Conservation (phyloP, 2,113 vertebrate genomes). For the Todiramphus saurophagus region DNA sequence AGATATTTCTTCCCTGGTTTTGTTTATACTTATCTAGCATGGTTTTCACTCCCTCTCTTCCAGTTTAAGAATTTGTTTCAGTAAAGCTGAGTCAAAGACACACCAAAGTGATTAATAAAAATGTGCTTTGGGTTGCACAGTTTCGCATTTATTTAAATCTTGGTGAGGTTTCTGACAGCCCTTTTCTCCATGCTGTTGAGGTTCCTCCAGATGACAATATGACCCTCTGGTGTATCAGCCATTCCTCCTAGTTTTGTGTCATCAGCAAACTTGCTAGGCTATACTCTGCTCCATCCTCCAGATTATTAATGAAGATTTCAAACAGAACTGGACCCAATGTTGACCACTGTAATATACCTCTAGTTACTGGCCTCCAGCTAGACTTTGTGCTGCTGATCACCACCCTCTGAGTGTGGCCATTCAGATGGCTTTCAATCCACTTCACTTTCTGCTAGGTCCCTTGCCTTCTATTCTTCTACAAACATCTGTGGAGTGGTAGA, state of each 20-base stretch:
- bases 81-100: background rate
- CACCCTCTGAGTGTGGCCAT: background rate
- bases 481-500: background rate
- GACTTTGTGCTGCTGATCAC: background rate
- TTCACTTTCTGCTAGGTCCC: background rate
- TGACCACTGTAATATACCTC: too few species aligned
- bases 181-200: background rate
- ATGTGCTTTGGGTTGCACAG: background rate
- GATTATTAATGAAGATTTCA: background rate
- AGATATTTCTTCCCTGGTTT: background rate
- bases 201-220: background rate
- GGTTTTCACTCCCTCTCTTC: background rate
- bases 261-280: background rate
- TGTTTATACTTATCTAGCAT: background rate
- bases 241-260: background rate
- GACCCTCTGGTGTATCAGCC: background rate
- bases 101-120: background rate
- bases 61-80: background rate
- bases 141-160: background rate
- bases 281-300: background rate
- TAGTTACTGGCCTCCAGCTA: too few species aligned
- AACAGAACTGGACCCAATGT: background rate
- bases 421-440: background rate
- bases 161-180: background rate
- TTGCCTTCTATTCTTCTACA: background rate